Evolutionary conservation across 2,113 vertebrate species (phyloP).

Genomic region (Dermatemys mawii): DNA sequence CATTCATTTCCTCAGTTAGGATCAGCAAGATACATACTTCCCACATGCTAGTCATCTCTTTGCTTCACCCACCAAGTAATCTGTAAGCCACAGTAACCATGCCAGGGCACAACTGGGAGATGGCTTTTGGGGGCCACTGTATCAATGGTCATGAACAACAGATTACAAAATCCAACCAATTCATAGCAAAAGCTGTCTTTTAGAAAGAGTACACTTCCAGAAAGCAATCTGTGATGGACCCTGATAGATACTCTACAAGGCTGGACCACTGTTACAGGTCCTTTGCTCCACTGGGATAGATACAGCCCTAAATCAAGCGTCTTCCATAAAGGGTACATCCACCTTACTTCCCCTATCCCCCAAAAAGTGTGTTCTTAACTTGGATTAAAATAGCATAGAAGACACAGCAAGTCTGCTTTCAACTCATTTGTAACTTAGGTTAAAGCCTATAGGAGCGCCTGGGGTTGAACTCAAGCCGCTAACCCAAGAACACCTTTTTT

Average conservation of each 20-base stretch:
- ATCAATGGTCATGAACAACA: too few species aligned
- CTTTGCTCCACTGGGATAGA: neutral
- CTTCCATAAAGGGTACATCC: neutral
- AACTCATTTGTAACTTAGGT: too few species aligned
- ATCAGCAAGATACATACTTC: too few species aligned
- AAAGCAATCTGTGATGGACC: neutral
- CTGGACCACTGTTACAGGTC: neutral
- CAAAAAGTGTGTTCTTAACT: too few species aligned
- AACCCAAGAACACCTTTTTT: neutral
- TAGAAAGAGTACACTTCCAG: neutral
- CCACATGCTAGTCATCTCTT: neutral
- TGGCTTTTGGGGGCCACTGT: fast-evolving
- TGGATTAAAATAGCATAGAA: neutral
- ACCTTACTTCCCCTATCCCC: too few species aligned
- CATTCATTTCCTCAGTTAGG: neutral
- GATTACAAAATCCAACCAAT: too few species aligned
- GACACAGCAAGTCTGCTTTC: too few species aligned
- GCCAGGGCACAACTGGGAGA: fast-evolving
- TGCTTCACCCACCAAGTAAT: neutral
- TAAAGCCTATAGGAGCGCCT: too few species aligned
- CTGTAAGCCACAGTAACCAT: neutral
- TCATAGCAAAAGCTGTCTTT: too few species aligned
- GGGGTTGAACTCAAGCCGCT: too few species aligned
- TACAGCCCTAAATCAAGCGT: neutral
- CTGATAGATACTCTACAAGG: neutral